Conservation (phyloP, 2,113 vertebrate genomes). For the Trachemys scripta region DNA sequence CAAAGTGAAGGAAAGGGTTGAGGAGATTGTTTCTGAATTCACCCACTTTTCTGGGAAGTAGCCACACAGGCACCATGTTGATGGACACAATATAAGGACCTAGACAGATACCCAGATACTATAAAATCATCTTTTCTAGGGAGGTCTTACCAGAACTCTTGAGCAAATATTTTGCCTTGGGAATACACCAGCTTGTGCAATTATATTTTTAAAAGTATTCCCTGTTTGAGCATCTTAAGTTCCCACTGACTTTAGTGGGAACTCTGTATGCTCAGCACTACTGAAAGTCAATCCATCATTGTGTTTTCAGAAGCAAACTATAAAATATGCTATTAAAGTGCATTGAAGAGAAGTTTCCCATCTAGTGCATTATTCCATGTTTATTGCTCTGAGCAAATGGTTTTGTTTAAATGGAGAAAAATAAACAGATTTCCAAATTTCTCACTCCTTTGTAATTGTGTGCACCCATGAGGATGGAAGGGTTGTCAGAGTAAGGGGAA, state of each 20-base stretch:
- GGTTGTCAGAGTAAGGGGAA: background rate
- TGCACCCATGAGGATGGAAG: accelerated
- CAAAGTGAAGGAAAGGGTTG: background rate
- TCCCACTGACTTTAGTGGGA: accelerated
- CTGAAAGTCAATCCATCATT: background rate
- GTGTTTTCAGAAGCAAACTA: background rate
- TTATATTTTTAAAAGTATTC: background rate
- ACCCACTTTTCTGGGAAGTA: accelerated
- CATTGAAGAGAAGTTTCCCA: background rate
- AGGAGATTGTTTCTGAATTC: background rate
- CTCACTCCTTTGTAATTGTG: background rate
- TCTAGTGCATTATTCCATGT: background rate
- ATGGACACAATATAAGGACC: background rate
- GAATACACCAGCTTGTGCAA: background rate
- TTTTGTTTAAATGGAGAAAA: background rate
- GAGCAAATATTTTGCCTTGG: background rate
- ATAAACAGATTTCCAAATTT: accelerated
- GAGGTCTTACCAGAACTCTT: background rate
- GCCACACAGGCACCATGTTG: background rate
- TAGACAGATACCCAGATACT: background rate
- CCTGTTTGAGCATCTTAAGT: background rate
- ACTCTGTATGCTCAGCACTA: accelerated
- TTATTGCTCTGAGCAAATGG: background rate
- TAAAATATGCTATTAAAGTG: background rate
- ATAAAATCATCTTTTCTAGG: too few relatives aligned